Base-by-base conservation (phyloP, 2,888 invertebrate species). In the Drosophila quinaria region DNA sequence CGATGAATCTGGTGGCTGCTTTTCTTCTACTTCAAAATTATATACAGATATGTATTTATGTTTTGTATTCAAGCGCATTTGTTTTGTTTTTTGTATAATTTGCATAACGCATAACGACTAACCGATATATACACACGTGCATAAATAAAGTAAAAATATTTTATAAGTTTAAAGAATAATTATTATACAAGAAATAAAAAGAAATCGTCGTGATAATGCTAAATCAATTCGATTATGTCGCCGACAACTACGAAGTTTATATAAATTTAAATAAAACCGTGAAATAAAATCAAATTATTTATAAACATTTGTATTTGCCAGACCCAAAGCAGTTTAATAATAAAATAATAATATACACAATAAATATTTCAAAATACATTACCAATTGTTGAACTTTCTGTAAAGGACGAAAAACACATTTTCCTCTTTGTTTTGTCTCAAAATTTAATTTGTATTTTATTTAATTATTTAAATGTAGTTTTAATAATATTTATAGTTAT, bases 291-390 rank as follows among this genome's bases (percentile, higher is more conserved):
- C 75, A 85, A 87, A 83, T 81, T 86, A 85, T 80, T 87, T 78
- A 72, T 84, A 85, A 84, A 80, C 63, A 74, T 84, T 87, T 84
- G 86, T 87, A 83, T 83, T 83, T 81, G 82, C 85, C 70, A 74
- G 71, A 80, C 69, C 74, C 66, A 69, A 81, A 72, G 74, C 80
- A 80, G 70, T 65, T 71, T 72, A 78, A 78, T 29, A 29, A 25
- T 76, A 73, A 58, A 64, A 41, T 74, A 74, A 74, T 71, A 70
- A 81, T 81, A 81, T 75, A 80, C 74, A 81, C 70, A 82, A 52
- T 87, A 78, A 76, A 85, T 73, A 85, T 72, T 75, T 51, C 63
- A 71, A 71, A 70, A 74, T 60, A 60, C 56, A 63, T 69, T 47
- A 50, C 33, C 8, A 25, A 39, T 22, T 39, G 10, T 15, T 39